Evolutionary conservation across 2,113 vertebrate genomes (phyloP).

Genomic region (Nycticryphes semicollaris): DNA sequence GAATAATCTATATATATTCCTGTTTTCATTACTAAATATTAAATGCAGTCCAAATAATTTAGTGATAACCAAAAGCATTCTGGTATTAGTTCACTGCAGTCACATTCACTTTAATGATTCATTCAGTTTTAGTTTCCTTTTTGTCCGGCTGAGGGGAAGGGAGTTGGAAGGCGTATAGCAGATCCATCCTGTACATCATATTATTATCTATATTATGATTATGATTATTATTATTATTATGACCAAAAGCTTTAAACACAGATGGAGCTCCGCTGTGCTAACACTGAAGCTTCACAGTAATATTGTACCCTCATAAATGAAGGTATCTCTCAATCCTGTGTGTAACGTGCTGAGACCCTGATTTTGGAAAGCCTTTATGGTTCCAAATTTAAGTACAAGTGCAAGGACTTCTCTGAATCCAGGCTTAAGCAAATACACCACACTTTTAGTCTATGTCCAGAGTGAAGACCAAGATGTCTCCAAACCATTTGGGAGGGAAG

Average conservation of each 20-base stretch:
- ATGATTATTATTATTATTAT: not conserved
- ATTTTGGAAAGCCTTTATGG: not conserved
- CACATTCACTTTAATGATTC: not conserved
- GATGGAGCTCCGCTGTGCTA: not conserved
- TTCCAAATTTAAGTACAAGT: not conserved
- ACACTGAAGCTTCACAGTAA: not conserved
- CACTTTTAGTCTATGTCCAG: not conserved
- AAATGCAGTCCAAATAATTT: not conserved
- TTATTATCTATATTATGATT: not conserved
- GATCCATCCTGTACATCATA: not conserved
- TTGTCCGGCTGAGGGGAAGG: not conserved
- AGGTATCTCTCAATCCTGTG: not conserved
- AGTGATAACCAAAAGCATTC: not conserved
- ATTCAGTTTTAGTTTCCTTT: not conserved
- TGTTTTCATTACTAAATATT: not conserved
- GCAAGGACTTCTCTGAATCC: not conserved
- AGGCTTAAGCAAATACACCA: not conserved
- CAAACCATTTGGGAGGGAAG: not conserved
- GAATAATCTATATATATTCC: not conserved
- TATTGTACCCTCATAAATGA: not conserved
- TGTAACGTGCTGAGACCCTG: not conserved
- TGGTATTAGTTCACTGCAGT: not conserved
- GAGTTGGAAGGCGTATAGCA: not conserved
- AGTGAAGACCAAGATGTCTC: not conserved
- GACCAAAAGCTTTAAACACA: not conserved